These are phyloP conservation scores for Diceros bicornis DNA, from an alignment of 2,797 vertebrate species.

Conservation along the genomic window DNA sequence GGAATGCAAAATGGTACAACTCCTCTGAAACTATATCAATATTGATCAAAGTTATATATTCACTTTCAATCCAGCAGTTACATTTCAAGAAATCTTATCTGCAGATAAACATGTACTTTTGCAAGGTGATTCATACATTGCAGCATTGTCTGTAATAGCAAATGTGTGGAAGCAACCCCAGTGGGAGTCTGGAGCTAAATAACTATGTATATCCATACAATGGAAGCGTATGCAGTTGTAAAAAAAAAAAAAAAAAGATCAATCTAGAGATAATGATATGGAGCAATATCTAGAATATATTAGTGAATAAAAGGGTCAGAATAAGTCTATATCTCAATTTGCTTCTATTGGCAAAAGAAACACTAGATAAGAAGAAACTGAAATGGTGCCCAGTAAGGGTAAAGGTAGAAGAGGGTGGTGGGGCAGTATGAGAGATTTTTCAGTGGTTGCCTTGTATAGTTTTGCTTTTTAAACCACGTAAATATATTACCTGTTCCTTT, in stretches of 20 bases:
- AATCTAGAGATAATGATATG: background rate
- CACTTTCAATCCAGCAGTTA: conserved; percentile 1
- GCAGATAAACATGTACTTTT: conserved; percentile 11
- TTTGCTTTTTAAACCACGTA: conserved; percentile 34
- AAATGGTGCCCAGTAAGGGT: background rate
- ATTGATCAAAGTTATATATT: background rate
- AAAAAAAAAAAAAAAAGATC: background rate
- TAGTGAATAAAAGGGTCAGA: background rate
- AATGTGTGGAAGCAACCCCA: background rate
- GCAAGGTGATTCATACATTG: background rate
- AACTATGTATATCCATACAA: background rate
- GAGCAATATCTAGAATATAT: background rate
- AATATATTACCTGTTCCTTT: background rate
- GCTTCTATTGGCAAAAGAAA: background rate
- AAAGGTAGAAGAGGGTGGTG: background rate
- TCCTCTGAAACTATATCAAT: background rate
- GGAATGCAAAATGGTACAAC: background rate
- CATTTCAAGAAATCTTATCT: background rate
- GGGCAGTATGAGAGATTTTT: background rate
- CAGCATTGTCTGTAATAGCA: background rate
- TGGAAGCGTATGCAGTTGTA: background rate
- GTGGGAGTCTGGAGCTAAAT: background rate
- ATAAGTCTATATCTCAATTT: background rate
- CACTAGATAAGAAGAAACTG: background rate
- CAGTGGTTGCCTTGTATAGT: background rate